Evolutionary conservation across 2,113 vertebrate species (phyloP), one percentile per base, ranked within the genome.

Genomic region (Rhegmatorhina hoffmannsi): DNA sequence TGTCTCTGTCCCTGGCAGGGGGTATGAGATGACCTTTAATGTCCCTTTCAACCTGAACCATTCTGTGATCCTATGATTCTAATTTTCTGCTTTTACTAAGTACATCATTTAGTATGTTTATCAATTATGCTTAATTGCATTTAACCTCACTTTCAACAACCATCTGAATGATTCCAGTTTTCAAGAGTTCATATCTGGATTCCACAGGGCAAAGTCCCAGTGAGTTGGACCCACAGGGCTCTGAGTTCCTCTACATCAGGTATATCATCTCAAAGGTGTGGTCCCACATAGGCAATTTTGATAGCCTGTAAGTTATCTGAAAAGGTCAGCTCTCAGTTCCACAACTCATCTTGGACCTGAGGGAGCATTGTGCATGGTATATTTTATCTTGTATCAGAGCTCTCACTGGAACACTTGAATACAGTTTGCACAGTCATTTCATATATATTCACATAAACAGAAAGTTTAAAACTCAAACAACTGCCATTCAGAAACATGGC

Each of bases 401-500:
- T 80, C 49, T 56, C 50, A 72, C 38, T 60, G 28, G 17, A 87
- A 8, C 10, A 25, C 11, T 26, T 34, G 68, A 85, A 56, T 44
- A 47, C 16, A 78, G 56, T 11, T 55, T 86, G 33, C n/a, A 17
- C 38, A 67, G 25, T 59, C 50, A 47, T 90, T 59, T 77, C 26
- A 46, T 56, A 47, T 23, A 79, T 47, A 62, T 62, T 75, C 72
- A 90, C 52, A 25, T 13, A 64, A 44, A 93, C 34, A 34, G 25
- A 47, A 89, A 84, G 68, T 84, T 87, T 72, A 34, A 94, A 85
- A 56, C 53, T 79, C 36, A 55, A 50, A 47, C 7, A 85, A 43
- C 50, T 63, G 52, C 36, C 38, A 89, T 67, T 52, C 66, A 80
- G 96, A 98, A 97, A 97, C 90, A 94, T 79, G 92, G 84, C 97